A percentile compares a stretch with the other conserved stretches of the same genome.
Conservation (phyloP, 2,888 invertebrate genomes). For the Thereva unica region DNA sequence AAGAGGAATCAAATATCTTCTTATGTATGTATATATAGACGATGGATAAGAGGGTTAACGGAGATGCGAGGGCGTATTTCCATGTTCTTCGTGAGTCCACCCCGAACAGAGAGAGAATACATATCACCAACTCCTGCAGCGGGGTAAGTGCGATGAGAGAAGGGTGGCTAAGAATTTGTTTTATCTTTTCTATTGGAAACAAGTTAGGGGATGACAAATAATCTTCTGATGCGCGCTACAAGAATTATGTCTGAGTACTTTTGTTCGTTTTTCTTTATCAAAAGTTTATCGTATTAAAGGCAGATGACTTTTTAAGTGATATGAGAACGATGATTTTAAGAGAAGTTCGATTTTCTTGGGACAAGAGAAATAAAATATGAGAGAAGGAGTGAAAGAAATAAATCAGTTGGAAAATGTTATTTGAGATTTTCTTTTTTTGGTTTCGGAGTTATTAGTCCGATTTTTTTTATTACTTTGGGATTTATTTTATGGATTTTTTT, state of each 20-base stretch:
- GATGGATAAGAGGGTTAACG: conserved; percentile 9
- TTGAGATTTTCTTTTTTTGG: too few relatives aligned
- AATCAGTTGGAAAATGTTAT: too few relatives aligned
- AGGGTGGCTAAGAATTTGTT: too few relatives aligned
- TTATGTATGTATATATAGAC: too few relatives aligned
- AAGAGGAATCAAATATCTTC: background rate
- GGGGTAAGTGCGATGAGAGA: too few relatives aligned
- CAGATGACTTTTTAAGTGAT: conserved; percentile 33
- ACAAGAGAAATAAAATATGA: too few relatives aligned
- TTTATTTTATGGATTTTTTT: too few relatives aligned
- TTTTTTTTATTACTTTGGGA: too few relatives aligned
- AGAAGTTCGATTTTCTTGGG: background rate
- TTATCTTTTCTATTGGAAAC: background rate
- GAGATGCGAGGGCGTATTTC: conserved; percentile 20
- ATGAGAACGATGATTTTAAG: conserved; percentile 4
- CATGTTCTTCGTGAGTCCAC: conserved; percentile 12
- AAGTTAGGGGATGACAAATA: conserved; percentile 9
- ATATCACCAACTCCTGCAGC: background rate
- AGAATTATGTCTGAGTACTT: conserved; percentile 21
- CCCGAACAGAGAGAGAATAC: background rate
- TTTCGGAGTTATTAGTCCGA: too few relatives aligned
- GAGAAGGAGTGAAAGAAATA: too few relatives aligned
- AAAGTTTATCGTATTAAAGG: background rate
- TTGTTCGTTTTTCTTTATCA: background rate
- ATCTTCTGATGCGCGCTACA: conserved; percentile 1